Conservation (phyloP, 2,888 invertebrate genomes). For the Ctenicera cuprea region DNA sequence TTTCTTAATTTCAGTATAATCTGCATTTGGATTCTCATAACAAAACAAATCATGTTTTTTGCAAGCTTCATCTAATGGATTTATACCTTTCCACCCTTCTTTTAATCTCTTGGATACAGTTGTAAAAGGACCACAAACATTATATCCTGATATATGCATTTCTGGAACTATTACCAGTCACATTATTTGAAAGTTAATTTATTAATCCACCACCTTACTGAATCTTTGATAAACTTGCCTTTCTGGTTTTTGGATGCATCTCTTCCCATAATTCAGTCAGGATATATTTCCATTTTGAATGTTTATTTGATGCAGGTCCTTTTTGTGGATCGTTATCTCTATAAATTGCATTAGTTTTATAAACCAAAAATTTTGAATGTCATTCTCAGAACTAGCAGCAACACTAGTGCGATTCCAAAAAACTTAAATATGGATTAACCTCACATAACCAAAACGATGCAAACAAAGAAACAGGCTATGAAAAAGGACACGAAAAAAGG, state of each 20-base stretch:
- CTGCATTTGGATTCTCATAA: background rate
- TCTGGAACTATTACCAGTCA: conserved; percentile 2
- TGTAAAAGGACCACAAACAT: background rate
- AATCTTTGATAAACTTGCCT: no score
- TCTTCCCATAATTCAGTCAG: background rate
- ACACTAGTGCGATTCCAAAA: no score
- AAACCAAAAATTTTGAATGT: background rate
- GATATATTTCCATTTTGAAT: conserved; percentile 1
- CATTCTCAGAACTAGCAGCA: no score
- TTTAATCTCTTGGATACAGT: background rate
- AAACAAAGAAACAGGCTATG: no score
- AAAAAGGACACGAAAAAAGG: no score
- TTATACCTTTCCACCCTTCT: background rate
- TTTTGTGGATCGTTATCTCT: background rate
- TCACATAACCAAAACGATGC: no score
- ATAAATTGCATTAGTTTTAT: background rate
- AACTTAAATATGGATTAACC: no score
- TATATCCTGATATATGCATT: background rate
- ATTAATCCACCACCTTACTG: background rate
- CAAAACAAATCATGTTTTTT: background rate
- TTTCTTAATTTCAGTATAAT: no score
- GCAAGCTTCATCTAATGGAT: background rate
- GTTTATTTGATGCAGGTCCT: background rate
- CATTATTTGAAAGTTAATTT: background rate
- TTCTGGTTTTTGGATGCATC: background rate